Evolutionary conservation across 2,113 vertebrate genomes (phyloP), one percentile per base, ranked within the genome.

Genomic region (Aegithalos caudatus): DNA sequence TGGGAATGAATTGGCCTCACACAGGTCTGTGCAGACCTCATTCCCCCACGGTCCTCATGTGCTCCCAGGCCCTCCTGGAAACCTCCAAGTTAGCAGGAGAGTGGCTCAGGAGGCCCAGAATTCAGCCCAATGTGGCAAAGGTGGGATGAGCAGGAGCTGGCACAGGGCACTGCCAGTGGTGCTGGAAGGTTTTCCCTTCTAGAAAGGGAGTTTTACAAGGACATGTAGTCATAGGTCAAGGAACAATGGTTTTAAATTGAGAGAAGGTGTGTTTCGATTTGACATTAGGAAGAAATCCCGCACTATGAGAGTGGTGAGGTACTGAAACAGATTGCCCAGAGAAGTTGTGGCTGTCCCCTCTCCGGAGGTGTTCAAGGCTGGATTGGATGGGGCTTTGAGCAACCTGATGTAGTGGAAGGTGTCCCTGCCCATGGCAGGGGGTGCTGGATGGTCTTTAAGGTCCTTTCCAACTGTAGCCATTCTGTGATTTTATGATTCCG

Each of bases 101-200:
- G 3, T 1, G 3, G 62, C 53, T 44, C 58, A 44, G 48, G 51
- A 66, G 29, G 7, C 5, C 25, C 22, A 11, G 56, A 0, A 1
- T 8, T 65, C 19, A 29, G 20, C 45, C 60, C 4, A 25, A 29
- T 12, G 22, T 16, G 53, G 14, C 13, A n/a, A 48, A 33, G 25
- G 29, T 6, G 14, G 44, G 28, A 42, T 24, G 19, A 61, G 33
- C 33, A 33, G 37, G 47, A 74, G 27, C 38, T 17, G 69, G 48
- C n/a, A 14, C 0, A 0, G 12, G 19, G 48, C 25, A 12, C 60
- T 9, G 21, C 14, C 20, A 11, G 74, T 2, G 13, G 7, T 7
- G 15, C 18, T 29, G 54, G 28, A 56, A 67, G 15, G 5, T 70
- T 64, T 56, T 6, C 2, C 50, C 28, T 58, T 37, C 70, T 42